Base-by-base conservation (phyloP, 2,888 invertebrate genomes). In the Listrodromus nycthemerus region DNA sequence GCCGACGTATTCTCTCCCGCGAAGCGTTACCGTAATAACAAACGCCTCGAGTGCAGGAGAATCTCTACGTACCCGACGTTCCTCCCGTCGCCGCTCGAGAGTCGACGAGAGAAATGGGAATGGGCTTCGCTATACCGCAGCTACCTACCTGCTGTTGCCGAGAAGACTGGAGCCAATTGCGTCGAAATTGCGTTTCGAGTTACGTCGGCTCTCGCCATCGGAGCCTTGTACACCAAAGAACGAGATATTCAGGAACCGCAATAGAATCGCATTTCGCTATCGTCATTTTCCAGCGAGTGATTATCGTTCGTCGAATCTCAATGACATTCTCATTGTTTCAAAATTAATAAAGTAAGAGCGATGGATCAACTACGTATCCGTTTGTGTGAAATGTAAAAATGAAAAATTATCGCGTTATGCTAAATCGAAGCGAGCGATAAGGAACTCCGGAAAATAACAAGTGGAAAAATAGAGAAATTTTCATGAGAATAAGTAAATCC, bases 11-110 rank as follows among this genome's bases (percentile, higher is more conserved):
- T 75, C 74, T 24, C 24, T 24, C 50, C 65, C 65, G 30, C 37
- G 83, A 83, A 80, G 73, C 70, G 71, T 52, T 77, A 6, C 48
- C 71, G 80, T 83, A 80, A 83, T 79, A 83, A 73, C 67, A 66
- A 41, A 66, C 37, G 50, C 69, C 45, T 52, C 50, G 67, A 75
- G 69, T 48, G 33, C 19, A 50, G 19, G n/a, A 21, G 13, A 7
- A 13, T 33, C 30, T 19, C 55, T 58, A 45, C 65, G 8, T 50
- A 33, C 13, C 41, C 41, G 55, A 58, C 7, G 50, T 41, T 61
- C 52, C 19, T 37, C 37, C 66, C 50, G 30, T 19, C 16, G 55
- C 19, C 55, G 30, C 70, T 3, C 6, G 19, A 24, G 41, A 52
- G 66, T 45, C 48, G 74, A 48, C 41, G 55, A 50, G 75, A 76